Evolutionary conservation across 1,140 invertebrate species (phyloP).

Genomic region (Anastrepha ludens): DNA sequence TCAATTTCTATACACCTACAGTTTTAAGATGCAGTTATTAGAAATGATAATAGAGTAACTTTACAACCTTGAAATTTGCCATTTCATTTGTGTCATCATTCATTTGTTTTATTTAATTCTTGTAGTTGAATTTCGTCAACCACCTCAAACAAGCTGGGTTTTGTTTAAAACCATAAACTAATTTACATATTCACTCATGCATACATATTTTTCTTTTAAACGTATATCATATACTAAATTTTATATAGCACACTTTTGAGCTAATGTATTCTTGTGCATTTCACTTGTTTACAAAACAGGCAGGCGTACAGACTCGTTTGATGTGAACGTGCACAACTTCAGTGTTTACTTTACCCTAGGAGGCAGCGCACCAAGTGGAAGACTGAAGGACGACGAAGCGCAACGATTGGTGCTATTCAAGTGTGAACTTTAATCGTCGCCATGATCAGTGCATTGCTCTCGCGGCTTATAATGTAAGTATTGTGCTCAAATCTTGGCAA

Average conservation of each 20-base stretch:
- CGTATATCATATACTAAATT: neutral
- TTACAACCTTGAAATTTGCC: too few species aligned
- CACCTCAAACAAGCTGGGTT: too few species aligned
- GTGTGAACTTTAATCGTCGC: constrained; percentile 56
- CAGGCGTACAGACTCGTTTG: neutral
- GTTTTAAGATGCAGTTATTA: too few species aligned
- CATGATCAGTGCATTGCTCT: constrained; percentile 71
- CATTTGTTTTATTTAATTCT: too few species aligned
- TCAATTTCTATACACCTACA: too few species aligned
- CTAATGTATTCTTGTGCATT: neutral
- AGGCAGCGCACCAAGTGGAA: neutral
- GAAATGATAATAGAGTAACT: too few species aligned
- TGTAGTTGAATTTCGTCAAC: too few species aligned
- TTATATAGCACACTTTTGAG: neutral
- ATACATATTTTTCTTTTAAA: neutral
- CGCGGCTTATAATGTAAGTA: constrained; percentile 71
- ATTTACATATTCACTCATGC: neutral
- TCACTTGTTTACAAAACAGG: constrained; percentile 24
- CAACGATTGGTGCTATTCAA: constrained; percentile 13
- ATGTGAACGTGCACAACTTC: constrained; percentile 32
- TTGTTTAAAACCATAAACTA: too few species aligned
- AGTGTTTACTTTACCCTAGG: constrained; percentile 9
- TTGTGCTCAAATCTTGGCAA: neutral
- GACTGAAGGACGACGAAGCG: constrained; percentile 15
- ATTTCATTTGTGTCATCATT: too few species aligned